Evolutionary conservation across 1,140 invertebrate genomes (phyloP), one percentile per base, ranked within the genome.

Genomic region (Brachionus asplanchnoidis): DNA sequence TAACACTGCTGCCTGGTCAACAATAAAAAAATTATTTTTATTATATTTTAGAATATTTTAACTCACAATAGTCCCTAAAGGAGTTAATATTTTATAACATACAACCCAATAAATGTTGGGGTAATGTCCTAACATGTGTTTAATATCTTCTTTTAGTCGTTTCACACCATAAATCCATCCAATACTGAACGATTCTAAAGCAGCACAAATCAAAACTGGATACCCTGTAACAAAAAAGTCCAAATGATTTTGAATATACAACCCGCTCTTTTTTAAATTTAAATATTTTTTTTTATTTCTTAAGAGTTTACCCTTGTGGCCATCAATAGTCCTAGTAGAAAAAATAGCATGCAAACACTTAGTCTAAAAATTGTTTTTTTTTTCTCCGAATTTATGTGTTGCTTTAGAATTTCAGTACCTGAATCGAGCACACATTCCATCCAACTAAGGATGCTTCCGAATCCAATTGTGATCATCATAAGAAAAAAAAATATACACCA

Each of bases 401-500:
- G 46, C 36, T 73, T 84, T 32, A 84, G 50, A 17, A 73, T 53
- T 56, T 84, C 82, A 11, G 53, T 84, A 50, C 42, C 28, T 32
- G 82, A 70, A 23, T 68, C 60, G 4, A 84, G n/a, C 3, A 84
- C 66, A 75, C 60, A 70, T 46, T 84, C 82, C 60, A 84, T 84
- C 60, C 60, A 70, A 28, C 44, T 53, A 50, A 84, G 68, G 1
- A 70, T 46, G 32, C 66, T 75, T 50, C 84, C 92, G 17, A 93
- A 88, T 23, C 93, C 97, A 60, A 99, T 91, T 0, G 97, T 97
- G 80, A 98, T 95, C 32, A 99, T 92, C 96, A 99, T 98, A 44
- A 98, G 91, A 89, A 99, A 99, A 91, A 99, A 99, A 46, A 99
- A 94, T 80, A 97, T 93, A 0, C 95, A 95, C 96, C 96, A 99